phyloP scores from a whole-genome alignment of 92 coral and sea anemone genomes.

The Zoanthus sansibaricus region DNA sequence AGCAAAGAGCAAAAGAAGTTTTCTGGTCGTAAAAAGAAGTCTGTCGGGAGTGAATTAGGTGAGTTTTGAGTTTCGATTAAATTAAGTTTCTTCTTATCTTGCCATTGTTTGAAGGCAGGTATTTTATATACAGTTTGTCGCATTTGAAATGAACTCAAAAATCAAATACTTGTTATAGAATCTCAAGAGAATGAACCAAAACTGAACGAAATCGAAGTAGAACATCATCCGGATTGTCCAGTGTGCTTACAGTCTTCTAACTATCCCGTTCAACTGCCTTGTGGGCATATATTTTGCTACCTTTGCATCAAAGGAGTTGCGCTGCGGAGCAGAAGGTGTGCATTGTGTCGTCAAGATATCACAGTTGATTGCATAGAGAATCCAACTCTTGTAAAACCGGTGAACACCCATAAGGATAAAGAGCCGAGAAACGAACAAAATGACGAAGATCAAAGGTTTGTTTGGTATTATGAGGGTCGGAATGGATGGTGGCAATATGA shows the following conservation, averaged over 20 bases:
- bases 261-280: conserved; percentile 91
- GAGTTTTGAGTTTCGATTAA: conserved; percentile 9
- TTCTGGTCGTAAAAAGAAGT: conserved; percentile 1
- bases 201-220: conserved; percentile 77
- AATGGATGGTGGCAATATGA: conserved; percentile 99
- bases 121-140: neutral
- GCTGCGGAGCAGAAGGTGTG: conserved; percentile 92
- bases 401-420: conserved; percentile 26
- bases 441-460: conserved; percentile 57
- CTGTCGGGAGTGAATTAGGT: conserved; percentile 32
- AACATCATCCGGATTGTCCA: conserved; percentile 92
- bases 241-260: conserved; percentile 89
- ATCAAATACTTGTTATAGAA: conserved; percentile 32
- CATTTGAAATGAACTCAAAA: neutral
- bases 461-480: conserved; percentile 98
- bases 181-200: conserved; percentile 46
- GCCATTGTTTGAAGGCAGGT: conserved; percentile 35
- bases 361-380: conserved; percentile 81
- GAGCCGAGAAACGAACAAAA: conserved; percentile 44
- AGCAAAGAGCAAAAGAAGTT: conserved; percentile 15
- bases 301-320: conserved; percentile 99
- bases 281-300: conserved; percentile 98
- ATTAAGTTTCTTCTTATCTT: neutral
- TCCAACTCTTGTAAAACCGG: conserved; percentile 86
- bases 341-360: conserved; percentile 92